A percentile compares a stretch with the other conserved stretches of the same genome.
These are phyloP conservation scores for Sebastes dallii DNA, from an alignment of 2,797 vertebrate species.

Conservation along the genomic window DNA sequence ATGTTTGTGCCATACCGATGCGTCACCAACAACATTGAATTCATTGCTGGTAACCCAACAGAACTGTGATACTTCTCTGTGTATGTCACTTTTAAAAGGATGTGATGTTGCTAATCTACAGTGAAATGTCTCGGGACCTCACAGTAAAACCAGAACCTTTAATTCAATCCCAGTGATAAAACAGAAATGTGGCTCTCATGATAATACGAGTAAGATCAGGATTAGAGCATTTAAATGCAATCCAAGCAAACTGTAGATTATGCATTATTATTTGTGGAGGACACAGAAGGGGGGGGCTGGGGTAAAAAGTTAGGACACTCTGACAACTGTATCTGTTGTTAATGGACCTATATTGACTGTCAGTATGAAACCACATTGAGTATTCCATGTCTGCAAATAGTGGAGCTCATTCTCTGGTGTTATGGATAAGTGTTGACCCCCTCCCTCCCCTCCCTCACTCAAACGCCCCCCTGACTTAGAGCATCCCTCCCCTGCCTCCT, in stretches of 20 bases:
- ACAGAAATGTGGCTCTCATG: background rate
- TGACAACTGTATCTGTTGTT: constrained; percentile 83
- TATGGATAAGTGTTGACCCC: constrained; percentile 68
- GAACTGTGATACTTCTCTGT: background rate
- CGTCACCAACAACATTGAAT: background rate
- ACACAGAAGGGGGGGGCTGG: background rate
- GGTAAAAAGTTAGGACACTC: constrained; percentile 49
- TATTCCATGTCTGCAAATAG: constrained; percentile 82
- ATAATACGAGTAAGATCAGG: background rate
- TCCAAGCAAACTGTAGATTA: background rate
- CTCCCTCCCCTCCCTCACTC: constrained; percentile 24
- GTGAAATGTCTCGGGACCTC: background rate
- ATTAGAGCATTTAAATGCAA: background rate
- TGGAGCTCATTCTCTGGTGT: constrained; percentile 64
- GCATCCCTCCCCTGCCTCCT: constrained; percentile 56
- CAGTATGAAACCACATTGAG: constrained; percentile 84
- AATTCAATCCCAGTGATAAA: background rate
- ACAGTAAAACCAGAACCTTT: background rate
- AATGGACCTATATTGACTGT: constrained; percentile 94
- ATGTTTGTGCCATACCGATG: background rate
- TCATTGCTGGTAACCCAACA: background rate
- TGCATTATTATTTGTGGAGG: background rate
- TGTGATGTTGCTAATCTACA: background rate
- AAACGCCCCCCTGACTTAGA: constrained; percentile 54
- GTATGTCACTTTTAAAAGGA: background rate